Evolutionary conservation across 2,888 invertebrate genomes (phyloP).

Genomic region (Eupelmus urozonus): DNA sequence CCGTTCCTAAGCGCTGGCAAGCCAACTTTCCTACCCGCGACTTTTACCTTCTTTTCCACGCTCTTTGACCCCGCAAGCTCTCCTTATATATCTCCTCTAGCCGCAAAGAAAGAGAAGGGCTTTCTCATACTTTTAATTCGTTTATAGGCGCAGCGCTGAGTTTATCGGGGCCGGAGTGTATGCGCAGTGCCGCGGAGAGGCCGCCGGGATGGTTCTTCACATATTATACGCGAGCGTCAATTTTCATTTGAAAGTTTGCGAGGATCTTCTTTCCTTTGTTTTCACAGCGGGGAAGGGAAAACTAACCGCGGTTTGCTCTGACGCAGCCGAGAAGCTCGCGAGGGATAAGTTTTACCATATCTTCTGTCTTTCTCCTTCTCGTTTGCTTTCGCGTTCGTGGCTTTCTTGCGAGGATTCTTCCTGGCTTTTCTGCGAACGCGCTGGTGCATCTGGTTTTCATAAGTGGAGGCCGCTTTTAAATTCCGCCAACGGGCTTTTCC

Average conservation of each 20-base stretch:
- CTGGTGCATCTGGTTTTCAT: too few relatives aligned
- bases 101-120: neutral
- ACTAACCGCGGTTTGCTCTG: too few relatives aligned
- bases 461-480: too few relatives aligned
- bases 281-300: neutral
- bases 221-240: slow-evolving; percentile 24
- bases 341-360: slow-evolving; percentile 18
- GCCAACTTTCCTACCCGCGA: slow-evolving; percentile 20
- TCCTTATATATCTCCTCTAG: neutral
- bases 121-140: slow-evolving; percentile 43
- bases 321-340: too few relatives aligned
- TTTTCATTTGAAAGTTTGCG: slow-evolving; percentile 41
- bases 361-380: neutral
- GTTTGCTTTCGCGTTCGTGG: neutral
- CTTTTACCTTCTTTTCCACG: slow-evolving; percentile 7
- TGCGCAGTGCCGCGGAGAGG: too few relatives aligned
- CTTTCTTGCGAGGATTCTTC: too few relatives aligned
- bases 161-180: neutral
- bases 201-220: neutral
- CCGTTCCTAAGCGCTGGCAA: neutral
- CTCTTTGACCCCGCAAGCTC: neutral
- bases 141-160: slow-evolving; percentile 12
- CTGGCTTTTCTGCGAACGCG: too few relatives aligned
- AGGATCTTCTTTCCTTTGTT: neutral
- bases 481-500: too few relatives aligned